phyloP scores from a whole-genome alignment of 2,888 invertebrate genomes.

The Chalcosyrphus nemorum region DNA sequence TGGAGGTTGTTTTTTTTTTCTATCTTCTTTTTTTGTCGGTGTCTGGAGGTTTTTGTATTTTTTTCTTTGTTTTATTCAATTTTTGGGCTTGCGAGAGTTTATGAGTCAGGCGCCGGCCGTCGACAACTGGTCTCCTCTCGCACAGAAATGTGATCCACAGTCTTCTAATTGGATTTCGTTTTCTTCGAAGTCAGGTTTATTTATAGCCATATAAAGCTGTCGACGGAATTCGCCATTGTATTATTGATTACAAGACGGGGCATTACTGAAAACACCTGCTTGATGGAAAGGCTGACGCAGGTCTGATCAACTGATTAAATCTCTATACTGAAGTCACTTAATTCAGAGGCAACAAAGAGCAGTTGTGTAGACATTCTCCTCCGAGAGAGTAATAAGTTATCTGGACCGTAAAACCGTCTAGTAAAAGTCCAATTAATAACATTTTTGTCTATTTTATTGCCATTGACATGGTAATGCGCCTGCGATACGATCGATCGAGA shows the following conservation, averaged over 20 bases:
- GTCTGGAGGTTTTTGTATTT: slow-evolving; percentile 27
- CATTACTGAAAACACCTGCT: slow-evolving; percentile 53
- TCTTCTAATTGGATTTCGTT: slow-evolving; percentile 60
- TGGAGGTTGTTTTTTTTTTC: not conserved
- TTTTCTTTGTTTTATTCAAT: slow-evolving; percentile 6
- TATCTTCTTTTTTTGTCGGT: slow-evolving; percentile 38
- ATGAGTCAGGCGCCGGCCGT: slow-evolving; percentile 64
- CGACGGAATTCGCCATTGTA: slow-evolving; percentile 55
- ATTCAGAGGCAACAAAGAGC: slow-evolving; percentile 29
- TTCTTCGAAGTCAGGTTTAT: slow-evolving; percentile 33
- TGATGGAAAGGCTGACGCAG: slow-evolving; percentile 10
- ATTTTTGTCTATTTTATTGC: slow-evolving; percentile 47
- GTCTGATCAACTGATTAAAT: slow-evolving; percentile 23
- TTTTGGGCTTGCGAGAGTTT: slow-evolving; percentile 40
- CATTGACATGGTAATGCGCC: slow-evolving; percentile 29
- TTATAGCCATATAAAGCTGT: slow-evolving; percentile 66
- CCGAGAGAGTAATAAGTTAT: not conserved
- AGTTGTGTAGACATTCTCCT: not conserved
- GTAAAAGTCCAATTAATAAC: slow-evolving; percentile 54
- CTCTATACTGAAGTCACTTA: not conserved
- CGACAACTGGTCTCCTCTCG: slow-evolving; percentile 43
- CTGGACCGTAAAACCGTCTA: slow-evolving; percentile 1
- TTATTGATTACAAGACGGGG: slow-evolving; percentile 56
- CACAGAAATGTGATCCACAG: slow-evolving; percentile 58
- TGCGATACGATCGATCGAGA: not conserved